Conservation (phyloP, 2,113 vertebrate genomes). For the Pandion haliaetus region DNA sequence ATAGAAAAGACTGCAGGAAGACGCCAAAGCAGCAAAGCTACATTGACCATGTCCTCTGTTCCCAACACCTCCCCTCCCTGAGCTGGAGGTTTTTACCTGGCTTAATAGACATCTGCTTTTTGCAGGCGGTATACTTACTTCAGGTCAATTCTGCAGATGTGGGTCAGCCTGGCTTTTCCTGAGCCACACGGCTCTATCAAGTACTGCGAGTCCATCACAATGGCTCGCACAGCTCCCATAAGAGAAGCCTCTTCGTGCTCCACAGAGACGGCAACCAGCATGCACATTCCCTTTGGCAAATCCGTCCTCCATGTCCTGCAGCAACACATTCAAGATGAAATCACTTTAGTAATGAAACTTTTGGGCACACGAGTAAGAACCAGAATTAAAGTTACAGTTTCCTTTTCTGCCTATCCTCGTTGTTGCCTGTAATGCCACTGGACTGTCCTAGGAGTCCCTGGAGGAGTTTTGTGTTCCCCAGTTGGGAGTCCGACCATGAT, state of each 20-base stretch:
- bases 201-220: constrained; percentile 90
- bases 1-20: background rate
- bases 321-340: background rate
- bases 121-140: constrained; percentile 80
- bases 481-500: background rate
- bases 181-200: constrained; percentile 95
- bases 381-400: background rate
- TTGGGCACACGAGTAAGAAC: background rate
- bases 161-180: constrained; percentile 93
- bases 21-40: background rate
- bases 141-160: constrained; percentile 91
- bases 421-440: background rate
- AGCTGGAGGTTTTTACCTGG: background rate
- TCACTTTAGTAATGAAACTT: background rate
- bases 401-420: background rate
- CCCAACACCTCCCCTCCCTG: background rate
- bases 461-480: background rate
- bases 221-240: constrained; percentile 84
- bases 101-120: background rate
- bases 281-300: constrained; percentile 89
- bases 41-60: background rate
- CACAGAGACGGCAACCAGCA: constrained; percentile 88
- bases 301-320: constrained; percentile 93
- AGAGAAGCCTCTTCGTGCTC: constrained; percentile 87
- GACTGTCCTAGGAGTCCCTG: background rate